Percentiles rank a stretch among this genome's conserved stretches.
Conservation (phyloP, 2,797 vertebrate species). For the Enteromius afrohamiltoni region DNA sequence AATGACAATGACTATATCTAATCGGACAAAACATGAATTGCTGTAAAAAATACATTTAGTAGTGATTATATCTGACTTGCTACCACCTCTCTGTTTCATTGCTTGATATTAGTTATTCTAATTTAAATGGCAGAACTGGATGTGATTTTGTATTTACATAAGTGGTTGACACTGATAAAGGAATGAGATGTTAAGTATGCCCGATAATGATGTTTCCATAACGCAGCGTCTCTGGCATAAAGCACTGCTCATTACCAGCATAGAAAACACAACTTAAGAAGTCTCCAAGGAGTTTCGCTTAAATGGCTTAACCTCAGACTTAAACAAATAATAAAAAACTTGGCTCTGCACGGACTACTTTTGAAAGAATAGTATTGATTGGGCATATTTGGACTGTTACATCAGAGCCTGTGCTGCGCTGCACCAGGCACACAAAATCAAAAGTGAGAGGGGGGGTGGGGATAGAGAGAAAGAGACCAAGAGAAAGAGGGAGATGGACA, state of each 20-base stretch:
- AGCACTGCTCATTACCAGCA: slow-evolving; percentile 29
- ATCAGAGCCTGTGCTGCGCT: slow-evolving; percentile 42
- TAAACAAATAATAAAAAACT: slow-evolving; percentile 39
- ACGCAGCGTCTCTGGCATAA: slow-evolving; percentile 9
- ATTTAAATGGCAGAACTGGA: not conserved
- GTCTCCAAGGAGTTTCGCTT: slow-evolving; percentile 28
- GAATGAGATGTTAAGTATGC: slow-evolving; percentile 19
- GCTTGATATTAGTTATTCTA: not conserved
- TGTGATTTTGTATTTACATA: slow-evolving; percentile 11
- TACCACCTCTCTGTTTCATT: not conserved
- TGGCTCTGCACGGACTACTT: slow-evolving; percentile 11
- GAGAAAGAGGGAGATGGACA: slow-evolving; percentile 59
- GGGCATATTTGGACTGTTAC: slow-evolving; percentile 33
- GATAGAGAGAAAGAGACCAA: not conserved
- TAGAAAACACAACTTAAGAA: slow-evolving; percentile 36
- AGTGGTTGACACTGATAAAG: slow-evolving; percentile 14
- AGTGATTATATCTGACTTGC: not conserved
- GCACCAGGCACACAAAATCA: slow-evolving; percentile 52
- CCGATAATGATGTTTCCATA: slow-evolving; percentile 45
- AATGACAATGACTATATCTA: not conserved
- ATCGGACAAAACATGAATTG: not conserved
- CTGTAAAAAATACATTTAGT: not conserved
- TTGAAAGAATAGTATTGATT: slow-evolving; percentile 34
- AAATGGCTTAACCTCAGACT: slow-evolving; percentile 17
- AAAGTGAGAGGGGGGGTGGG: slow-evolving; percentile 37